Base-by-base conservation (phyloP, 2,888 invertebrate genomes). In the Cremastobaeus sp. region DNA sequence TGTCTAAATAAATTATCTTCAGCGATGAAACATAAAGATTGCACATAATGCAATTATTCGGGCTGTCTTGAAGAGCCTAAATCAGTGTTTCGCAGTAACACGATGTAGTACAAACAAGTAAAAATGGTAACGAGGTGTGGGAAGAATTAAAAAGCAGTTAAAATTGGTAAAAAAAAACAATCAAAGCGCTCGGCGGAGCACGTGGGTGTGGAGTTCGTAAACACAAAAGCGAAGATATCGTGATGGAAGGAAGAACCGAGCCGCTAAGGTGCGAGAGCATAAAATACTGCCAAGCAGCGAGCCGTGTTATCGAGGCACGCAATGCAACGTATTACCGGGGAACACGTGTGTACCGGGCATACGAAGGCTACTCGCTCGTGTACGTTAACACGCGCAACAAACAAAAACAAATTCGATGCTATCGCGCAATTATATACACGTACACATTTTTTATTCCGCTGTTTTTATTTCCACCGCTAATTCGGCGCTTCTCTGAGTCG, bases 301-400 rank as follows among this genome's bases (percentile, higher is more conserved):
- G 72, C 72, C 77, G 81, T 78, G 82, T 85, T 85, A 86, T 86
- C 85, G 84, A 81, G 77, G 82, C 86, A 86, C 85, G 85, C 86
- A 85, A 86, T 79, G 82, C 82, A 80, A 81, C 80, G 83, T 84
- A 84, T 82, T 80, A 80, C 78, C 57, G 64, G 65, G 74, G 74
- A 79, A 75, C 77, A 77, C 75, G 77, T 71, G 70, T 68, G 73
- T 65, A 47, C 69, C 74, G 65, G 72, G 55, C 70, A 74, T 65
- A 66, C 69, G 50, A 59, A 41, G 35, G 52, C 59, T 50, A 37
- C 52, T 47, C 69, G 69, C 57, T 65, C 62, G 34, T 45, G 64
- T 52, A 37, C 66, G 39, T 64, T 71, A 72, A 45, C 72, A 39
- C 66, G 47, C 47, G 55, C 66, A 66, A 62, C 72, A 73, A 73